phyloP scores from a whole-genome alignment of 2,797 vertebrate genomes.

The Typhlichthys eigenmanni region DNA sequence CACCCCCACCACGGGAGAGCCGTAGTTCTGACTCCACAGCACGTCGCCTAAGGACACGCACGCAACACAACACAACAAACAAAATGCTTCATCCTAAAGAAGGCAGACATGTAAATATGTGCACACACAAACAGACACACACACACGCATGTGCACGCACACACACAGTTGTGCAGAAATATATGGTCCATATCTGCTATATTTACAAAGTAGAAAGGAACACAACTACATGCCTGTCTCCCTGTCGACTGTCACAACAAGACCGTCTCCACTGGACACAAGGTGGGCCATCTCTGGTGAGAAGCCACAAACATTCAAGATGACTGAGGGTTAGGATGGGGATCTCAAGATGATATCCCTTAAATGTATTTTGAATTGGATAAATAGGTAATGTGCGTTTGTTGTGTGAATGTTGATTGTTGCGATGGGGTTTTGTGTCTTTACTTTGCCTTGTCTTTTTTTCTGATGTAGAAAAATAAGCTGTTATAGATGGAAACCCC shows the following conservation, averaged over 20 bases:
- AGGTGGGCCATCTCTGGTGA: constrained; percentile 88
- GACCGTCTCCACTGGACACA: constrained; percentile 88
- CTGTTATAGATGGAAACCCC: no score
- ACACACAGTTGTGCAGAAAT: not conserved
- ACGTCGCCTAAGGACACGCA: constrained; percentile 74
- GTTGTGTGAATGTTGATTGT: no score
- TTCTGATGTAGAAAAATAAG: no score
- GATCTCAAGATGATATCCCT: no score
- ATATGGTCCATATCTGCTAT: not conserved
- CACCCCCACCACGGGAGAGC: constrained; percentile 87
- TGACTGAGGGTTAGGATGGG: constrained; percentile 2
- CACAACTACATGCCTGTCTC: constrained; percentile 71
- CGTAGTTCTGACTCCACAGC: constrained; percentile 93
- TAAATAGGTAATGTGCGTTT: no score
- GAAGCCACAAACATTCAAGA: not conserved
- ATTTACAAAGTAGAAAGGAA: constrained; percentile 23
- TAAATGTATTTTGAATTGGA: no score
- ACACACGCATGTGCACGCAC: not conserved
- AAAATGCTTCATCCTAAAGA: not conserved
- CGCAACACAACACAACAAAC: not conserved
- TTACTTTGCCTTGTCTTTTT: no score
- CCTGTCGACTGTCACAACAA: constrained; percentile 91
- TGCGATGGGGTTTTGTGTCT: no score
- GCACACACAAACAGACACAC: not conserved
- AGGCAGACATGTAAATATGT: not conserved